These are phyloP conservation scores for Cyrtorhinus lividipennis DNA, from an alignment of 1,140 invertebrate genomes.

Conservation along the genomic window DNA sequence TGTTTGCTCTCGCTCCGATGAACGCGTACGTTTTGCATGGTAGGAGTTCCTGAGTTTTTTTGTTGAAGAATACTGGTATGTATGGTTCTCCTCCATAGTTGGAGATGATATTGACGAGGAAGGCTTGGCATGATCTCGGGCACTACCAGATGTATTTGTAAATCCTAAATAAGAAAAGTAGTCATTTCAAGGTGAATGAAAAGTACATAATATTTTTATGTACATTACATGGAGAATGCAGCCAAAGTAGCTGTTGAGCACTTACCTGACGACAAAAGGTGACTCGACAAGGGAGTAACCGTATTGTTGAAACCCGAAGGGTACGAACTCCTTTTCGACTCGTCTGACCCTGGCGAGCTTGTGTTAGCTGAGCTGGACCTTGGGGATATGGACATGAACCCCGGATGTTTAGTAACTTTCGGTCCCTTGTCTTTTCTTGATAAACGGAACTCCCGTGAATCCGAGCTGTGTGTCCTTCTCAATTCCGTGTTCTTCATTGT, in stretches of 20 bases:
- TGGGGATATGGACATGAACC: neutral
- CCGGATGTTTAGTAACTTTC: neutral
- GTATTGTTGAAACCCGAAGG: neutral
- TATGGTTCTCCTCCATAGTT: neutral
- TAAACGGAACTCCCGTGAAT: neutral
- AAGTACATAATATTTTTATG: too few species aligned
- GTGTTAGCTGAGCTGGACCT: neutral
- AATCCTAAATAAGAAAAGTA: too few species aligned
- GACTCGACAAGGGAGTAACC: neutral
- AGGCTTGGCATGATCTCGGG: neutral
- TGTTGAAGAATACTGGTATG: too few species aligned
- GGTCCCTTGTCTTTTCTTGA: neutral
- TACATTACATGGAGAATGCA: too few species aligned
- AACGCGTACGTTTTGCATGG: too few species aligned
- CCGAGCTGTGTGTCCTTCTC: neutral
- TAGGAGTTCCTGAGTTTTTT: too few species aligned
- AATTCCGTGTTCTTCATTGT: neutral
- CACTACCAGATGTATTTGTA: too few species aligned
- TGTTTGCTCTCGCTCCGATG: too few species aligned
- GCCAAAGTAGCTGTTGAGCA: too few species aligned
- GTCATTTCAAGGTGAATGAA: too few species aligned
- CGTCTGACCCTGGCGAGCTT: neutral
- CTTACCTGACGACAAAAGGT: neutral
- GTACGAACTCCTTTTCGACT: neutral
- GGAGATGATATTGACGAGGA: neutral